Conservation (phyloP, 2,888 invertebrate species). For the Glyphotaelius pellucidus region DNA sequence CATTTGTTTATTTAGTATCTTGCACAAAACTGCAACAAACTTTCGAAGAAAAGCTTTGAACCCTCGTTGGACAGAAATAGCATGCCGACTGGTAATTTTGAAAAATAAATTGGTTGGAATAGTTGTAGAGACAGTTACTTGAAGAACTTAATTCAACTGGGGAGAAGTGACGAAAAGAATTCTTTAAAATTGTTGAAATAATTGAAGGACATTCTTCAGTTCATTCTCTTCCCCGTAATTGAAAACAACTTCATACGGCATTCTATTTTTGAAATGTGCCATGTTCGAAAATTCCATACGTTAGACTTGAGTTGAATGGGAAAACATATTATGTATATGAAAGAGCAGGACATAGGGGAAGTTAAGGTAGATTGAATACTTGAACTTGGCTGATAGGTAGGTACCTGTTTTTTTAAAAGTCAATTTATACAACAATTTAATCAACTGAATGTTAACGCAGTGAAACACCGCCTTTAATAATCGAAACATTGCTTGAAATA, state of each 20-base stretch:
- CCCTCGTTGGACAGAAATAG: slow-evolving; percentile 7
- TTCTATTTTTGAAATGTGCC: not conserved
- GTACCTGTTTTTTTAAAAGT: no score
- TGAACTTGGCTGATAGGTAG: not conserved
- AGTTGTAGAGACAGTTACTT: slow-evolving; percentile 31
- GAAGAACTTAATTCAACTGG: not conserved
- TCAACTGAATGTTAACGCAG: no score
- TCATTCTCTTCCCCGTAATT: not conserved
- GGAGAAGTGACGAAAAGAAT: not conserved
- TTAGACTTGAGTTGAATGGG: not conserved
- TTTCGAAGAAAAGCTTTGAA: not conserved
- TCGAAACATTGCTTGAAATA: no score
- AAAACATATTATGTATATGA: not conserved
- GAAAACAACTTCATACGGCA: not conserved
- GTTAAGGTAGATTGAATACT: not conserved
- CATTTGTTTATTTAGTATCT: not conserved
- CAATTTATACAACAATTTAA: no score
- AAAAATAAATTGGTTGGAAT: slow-evolving; percentile 34
- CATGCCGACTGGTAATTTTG: not conserved
- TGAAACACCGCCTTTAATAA: no score
- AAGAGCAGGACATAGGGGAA: not conserved
- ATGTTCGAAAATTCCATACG: not conserved
- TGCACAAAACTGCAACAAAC: slow-evolving; percentile 12
- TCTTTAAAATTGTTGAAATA: not conserved
- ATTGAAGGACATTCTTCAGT: not conserved